Conservation (phyloP, 2,797 vertebrate species). For the Vireo griseus region DNA sequence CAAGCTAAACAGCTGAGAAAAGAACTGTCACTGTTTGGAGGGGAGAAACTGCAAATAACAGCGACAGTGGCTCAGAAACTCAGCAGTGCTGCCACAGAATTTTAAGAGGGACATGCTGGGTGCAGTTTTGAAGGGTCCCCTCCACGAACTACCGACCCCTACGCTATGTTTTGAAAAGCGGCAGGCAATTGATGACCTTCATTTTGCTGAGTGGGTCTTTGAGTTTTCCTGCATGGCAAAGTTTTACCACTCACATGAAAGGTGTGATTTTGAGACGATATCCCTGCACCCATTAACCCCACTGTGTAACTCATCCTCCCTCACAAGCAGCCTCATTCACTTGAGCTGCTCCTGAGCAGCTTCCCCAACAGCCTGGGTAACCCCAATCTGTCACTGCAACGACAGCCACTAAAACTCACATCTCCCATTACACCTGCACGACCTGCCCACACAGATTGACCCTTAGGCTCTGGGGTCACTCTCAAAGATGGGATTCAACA, state of each 20-base stretch:
- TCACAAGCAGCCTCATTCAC: rapidly evolving
- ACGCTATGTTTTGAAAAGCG: background rate
- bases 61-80: background rate
- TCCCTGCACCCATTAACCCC: background rate
- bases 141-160: background rate
- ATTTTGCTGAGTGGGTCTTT: background rate
- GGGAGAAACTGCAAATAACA: background rate
- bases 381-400: rapidly evolving
- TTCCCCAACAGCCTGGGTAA: background rate
- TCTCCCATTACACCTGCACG: background rate
- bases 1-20: constrained; percentile 47
- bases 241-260: background rate
- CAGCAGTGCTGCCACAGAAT: background rate
- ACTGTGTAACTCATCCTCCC: background rate
- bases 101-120: background rate
- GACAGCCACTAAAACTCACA: background rate
- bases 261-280: background rate
- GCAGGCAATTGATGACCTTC: background rate
- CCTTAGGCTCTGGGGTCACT: background rate
- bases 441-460: background rate
- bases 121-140: background rate
- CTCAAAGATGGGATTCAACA: background rate
- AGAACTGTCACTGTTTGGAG: background rate
- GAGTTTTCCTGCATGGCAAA: background rate
- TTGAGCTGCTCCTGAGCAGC: background rate